These are phyloP conservation scores for Lutjanus erythropterus DNA, from an alignment of 2,113 vertebrate species.

Conservation along the genomic window DNA sequence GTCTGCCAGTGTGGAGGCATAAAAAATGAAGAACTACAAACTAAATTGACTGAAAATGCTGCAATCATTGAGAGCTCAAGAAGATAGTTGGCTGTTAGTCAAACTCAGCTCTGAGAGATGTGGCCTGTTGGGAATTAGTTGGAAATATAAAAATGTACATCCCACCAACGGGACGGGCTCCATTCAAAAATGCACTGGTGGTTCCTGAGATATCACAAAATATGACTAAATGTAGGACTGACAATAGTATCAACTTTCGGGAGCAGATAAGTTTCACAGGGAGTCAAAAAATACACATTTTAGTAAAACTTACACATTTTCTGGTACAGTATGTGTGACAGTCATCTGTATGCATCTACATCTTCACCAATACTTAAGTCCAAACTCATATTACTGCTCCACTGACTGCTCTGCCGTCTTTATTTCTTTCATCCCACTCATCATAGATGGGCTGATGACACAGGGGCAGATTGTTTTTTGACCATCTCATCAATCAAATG, in stretches of 20 bases:
- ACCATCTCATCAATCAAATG: conserved; percentile 69
- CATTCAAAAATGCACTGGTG: conserved; percentile 7
- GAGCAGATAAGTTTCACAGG: conserved; percentile 10
- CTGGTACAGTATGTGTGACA: conserved; percentile 10
- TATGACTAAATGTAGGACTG: conserved; percentile 15
- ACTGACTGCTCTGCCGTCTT: conserved; percentile 40
- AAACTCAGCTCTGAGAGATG: not conserved
- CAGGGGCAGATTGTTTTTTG: conserved; percentile 59
- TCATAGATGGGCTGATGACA: conserved; percentile 56
- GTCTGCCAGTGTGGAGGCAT: no score
- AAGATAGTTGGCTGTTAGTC: not conserved
- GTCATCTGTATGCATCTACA: conserved; percentile 39
- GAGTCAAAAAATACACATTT: not conserved
- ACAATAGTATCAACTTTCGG: conserved; percentile 9
- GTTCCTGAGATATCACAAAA: not conserved
- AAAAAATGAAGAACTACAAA: conserved; percentile 5
- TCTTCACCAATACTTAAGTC: conserved; percentile 27
- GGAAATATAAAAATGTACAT: conserved; percentile 3
- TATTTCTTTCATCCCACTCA: conserved; percentile 42
- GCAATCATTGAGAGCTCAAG: not conserved
- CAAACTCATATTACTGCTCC: conserved; percentile 47
- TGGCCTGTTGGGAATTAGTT: not conserved
- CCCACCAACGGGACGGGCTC: not conserved
- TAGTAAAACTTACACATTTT: not conserved
- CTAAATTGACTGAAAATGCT: not conserved